Conservation (phyloP, 2,113 vertebrate genomes). For the Neotoma lepida region DNA sequence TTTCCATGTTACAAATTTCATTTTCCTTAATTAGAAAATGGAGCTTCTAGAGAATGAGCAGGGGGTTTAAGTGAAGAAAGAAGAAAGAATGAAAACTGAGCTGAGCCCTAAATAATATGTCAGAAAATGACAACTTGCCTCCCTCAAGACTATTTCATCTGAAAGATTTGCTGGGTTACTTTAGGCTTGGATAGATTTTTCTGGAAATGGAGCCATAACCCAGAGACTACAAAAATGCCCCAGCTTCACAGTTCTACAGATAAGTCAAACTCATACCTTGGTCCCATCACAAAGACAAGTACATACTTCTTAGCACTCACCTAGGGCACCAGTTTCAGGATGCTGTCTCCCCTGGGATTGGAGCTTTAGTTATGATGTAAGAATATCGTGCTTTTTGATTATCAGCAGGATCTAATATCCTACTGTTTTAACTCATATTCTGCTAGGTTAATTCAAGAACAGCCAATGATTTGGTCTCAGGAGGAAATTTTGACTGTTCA, state of each 20-base stretch:
- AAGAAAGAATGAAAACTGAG: constrained; percentile 77
- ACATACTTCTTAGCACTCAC: background rate
- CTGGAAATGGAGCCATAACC: constrained; percentile 80
- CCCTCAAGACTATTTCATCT: constrained; percentile 85
- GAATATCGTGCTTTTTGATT: constrained; percentile 29
- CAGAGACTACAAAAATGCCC: constrained; percentile 69
- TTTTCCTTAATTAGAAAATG: constrained; percentile 86
- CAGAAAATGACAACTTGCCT: constrained; percentile 85
- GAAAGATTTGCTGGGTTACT: constrained; percentile 82
- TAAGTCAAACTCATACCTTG: constrained; percentile 61
- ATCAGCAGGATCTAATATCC: constrained; percentile 56
- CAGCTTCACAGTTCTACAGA: constrained; percentile 79
- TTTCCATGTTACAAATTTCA: constrained; percentile 78
- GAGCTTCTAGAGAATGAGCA: constrained; percentile 70
- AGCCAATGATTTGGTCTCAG: constrained; percentile 65
- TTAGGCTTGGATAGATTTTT: constrained; percentile 76
- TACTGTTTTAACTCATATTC: constrained; percentile 62
- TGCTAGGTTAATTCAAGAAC: constrained; percentile 70
- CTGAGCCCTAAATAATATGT: constrained; percentile 84
- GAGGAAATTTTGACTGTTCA: constrained; percentile 57
- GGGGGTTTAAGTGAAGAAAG: constrained; percentile 62
- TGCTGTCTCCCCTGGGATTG: constrained; percentile 18
- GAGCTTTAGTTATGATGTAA: constrained; percentile 53
- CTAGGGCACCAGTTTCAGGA: constrained; percentile 26
- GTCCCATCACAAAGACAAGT: background rate